phyloP scores from a whole-genome alignment of 1,140 invertebrate species.

The Phortica variegata region DNA sequence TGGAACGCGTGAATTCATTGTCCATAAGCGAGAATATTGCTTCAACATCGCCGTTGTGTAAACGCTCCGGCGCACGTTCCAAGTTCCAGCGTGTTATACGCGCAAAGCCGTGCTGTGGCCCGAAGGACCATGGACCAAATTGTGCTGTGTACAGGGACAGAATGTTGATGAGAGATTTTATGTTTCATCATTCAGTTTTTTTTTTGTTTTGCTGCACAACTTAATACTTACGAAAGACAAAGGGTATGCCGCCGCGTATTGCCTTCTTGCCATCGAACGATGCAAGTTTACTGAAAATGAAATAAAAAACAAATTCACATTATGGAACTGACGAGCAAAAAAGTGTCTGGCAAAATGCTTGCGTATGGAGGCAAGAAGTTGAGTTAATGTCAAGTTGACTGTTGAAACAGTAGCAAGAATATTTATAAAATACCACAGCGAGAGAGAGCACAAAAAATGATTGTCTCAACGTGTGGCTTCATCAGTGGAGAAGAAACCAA shows the following conservation, averaged over 20 bases:
- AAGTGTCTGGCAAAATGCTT: too few relatives aligned
- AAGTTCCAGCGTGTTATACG: constrained; percentile 86
- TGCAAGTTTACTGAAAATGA: constrained; percentile 80
- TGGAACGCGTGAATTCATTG: constrained; percentile 85
- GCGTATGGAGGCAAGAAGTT: too few relatives aligned
- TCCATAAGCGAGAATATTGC: constrained; percentile 89
- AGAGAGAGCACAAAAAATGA: too few relatives aligned
- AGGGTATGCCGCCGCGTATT: constrained; percentile 91
- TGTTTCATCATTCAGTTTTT: not conserved
- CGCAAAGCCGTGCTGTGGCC: constrained; percentile 93
- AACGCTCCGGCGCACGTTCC: constrained; percentile 80
- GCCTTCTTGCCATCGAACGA: constrained; percentile 94
- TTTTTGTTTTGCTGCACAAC: constrained; percentile 56
- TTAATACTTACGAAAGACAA: constrained; percentile 97
- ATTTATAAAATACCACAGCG: too few relatives aligned
- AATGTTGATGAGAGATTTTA: not conserved
- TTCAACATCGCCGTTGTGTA: constrained; percentile 86
- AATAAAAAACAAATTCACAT: too few relatives aligned
- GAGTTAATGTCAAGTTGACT: too few relatives aligned
- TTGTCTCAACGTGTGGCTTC: too few relatives aligned
- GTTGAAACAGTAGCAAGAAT: too few relatives aligned
- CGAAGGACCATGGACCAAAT: constrained; percentile 90
- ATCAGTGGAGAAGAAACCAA: too few relatives aligned
- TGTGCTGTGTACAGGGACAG: constrained; percentile 67
- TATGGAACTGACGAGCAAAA: too few relatives aligned